These are phyloP conservation scores for Hylyphantes graminicola DNA, from an alignment of 1,140 invertebrate genomes.

Conservation along the genomic window DNA sequence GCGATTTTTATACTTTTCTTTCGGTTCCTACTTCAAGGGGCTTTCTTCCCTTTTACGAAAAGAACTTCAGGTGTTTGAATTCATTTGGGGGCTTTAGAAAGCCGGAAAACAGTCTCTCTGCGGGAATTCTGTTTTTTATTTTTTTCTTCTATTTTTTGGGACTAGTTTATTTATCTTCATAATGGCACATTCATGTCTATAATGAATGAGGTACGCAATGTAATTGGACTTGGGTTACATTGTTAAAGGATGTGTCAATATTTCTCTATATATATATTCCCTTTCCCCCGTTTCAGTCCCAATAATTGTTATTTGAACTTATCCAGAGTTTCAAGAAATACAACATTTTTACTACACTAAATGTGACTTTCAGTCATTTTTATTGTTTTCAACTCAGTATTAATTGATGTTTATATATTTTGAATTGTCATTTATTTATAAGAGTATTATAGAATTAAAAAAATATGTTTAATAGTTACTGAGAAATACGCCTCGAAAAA, in stretches of 20 bases:
- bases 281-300: too few relatives aligned
- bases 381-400: too few relatives aligned
- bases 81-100: constrained; percentile 53
- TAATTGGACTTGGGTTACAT: constrained; percentile 32
- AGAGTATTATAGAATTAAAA: too few relatives aligned
- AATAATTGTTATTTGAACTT: too few relatives aligned
- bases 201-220: constrained; percentile 38
- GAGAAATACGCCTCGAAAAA: too few relatives aligned
- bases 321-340: too few relatives aligned
- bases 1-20: constrained; percentile 26
- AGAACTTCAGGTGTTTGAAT: constrained; percentile 56
- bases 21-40: constrained; percentile 35
- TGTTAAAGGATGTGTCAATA: constrained; percentile 39
- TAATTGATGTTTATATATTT: too few relatives aligned
- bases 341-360: too few relatives aligned
- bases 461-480: too few relatives aligned
- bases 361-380: too few relatives aligned
- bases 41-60: constrained; percentile 45
- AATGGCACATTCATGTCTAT: constrained; percentile 19
- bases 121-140: constrained; percentile 14
- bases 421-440: too few relatives aligned
- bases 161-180: constrained; percentile 39
- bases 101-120: constrained; percentile 5
- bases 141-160: constrained; percentile 10
- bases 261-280: neutral